Percentiles rank a stretch among this genome's conserved stretches.
These are phyloP conservation scores for Hydropsyche betteni DNA, from an alignment of 2,888 invertebrate genomes.

Conservation along the genomic window DNA sequence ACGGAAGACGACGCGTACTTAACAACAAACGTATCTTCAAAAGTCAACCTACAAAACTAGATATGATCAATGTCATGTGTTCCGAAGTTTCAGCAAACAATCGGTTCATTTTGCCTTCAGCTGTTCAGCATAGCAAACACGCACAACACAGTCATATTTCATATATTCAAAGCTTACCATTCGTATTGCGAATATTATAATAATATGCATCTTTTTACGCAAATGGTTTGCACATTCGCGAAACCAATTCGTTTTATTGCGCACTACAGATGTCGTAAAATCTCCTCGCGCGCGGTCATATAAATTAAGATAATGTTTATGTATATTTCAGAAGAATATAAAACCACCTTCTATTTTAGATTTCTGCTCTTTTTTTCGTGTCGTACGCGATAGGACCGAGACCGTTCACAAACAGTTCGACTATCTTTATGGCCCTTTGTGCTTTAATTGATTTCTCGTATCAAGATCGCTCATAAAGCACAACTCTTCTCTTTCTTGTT, in stretches of 20 bases:
- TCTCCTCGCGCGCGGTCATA: conserved; percentile 1
- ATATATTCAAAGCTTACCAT: too few species aligned
- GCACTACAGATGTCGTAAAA: conserved; percentile 11
- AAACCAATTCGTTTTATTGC: conserved; percentile 19
- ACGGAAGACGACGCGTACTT: background rate
- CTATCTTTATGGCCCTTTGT: conserved; percentile 21
- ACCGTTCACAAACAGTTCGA: background rate
- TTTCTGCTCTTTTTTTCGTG: background rate
- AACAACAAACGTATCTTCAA: conserved; percentile 6
- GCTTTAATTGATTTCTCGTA: conserved; percentile 18
- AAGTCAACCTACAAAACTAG: conserved; percentile 6
- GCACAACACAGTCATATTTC: too few species aligned
- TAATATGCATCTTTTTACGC: conserved; percentile 3
- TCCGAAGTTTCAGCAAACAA: conserved; percentile 19
- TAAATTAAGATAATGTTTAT: conserved; percentile 14
- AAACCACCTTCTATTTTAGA: conserved; percentile 25
- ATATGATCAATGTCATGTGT: conserved; percentile 21
- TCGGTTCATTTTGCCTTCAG: conserved; percentile 15
- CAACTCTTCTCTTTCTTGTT: background rate
- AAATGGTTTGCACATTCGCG: conserved; percentile 1
- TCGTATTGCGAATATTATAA: too few species aligned
- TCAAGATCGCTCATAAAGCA: conserved; percentile 16
- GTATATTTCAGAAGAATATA: conserved; percentile 8
- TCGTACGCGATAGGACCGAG: background rate
- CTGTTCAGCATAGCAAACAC: background rate